Percentiles rank a stretch among this genome's conserved stretches.
phyloP scores from a whole-genome alignment of 2,888 invertebrate genomes.

The Yponomeuta plumbellus region DNA sequence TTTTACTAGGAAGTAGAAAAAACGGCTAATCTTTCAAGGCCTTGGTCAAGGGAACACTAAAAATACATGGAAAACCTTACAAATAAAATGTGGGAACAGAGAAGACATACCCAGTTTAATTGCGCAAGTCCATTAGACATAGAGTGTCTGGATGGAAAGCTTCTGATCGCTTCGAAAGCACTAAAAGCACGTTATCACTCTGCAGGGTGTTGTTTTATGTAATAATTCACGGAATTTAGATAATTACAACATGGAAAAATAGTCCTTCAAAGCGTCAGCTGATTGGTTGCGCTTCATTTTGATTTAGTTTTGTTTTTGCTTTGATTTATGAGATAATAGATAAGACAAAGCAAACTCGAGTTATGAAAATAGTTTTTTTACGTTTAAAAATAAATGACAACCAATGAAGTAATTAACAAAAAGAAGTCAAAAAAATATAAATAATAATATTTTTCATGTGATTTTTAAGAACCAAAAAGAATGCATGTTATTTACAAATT shows the following conservation, averaged over 20 bases:
- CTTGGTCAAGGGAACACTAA: conserved; percentile 15
- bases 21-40: neutral
- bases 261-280: conserved; percentile 61
- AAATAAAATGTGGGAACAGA: conserved; percentile 17
- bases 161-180: conserved; percentile 26
- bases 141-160: conserved; percentile 31
- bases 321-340: neutral
- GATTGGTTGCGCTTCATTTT: conserved; percentile 45
- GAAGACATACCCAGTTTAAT: conserved; percentile 24
- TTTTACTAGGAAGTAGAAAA: neutral
- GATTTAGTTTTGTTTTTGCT: conserved; percentile 10
- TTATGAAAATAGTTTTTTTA: neutral
- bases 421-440: neutral
- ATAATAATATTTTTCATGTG: neutral
- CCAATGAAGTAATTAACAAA: neutral
- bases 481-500: neutral
- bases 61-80: conserved; percentile 18
- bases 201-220: conserved; percentile 55
- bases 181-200: conserved; percentile 28
- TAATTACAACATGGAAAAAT: conserved; percentile 60
- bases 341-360: neutral
- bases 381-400: neutral
- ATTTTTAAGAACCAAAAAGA: neutral
- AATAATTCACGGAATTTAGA: conserved; percentile 58
- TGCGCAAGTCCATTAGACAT: conserved; percentile 23